A percentile compares a stretch with the other conserved stretches of the same genome.
Evolutionary conservation across 92 coral and sea anemone species (phyloP).

Genomic region (Diadumene lineata): DNA sequence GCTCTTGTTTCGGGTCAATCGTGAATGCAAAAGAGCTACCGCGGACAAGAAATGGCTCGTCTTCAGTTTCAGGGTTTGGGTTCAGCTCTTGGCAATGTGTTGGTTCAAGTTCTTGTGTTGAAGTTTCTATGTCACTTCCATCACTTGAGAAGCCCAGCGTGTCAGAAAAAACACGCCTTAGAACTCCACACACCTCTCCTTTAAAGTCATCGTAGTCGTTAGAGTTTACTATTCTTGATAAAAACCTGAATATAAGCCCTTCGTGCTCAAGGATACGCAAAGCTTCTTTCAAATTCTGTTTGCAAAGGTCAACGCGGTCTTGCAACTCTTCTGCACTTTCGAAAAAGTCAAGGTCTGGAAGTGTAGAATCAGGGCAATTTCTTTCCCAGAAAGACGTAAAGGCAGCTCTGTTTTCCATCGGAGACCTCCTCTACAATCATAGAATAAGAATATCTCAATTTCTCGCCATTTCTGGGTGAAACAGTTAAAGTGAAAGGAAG

Average conservation of each 20-base stretch:
- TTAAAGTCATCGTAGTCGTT: slow-evolving; percentile 44
- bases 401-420: slow-evolving; percentile 61
- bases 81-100: background rate
- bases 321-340: slow-evolving; percentile 44
- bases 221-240: slow-evolving; percentile 48
- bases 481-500: slow-evolving; percentile 11
- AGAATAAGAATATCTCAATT: background rate
- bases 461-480: slow-evolving; percentile 4
- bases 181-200: slow-evolving; percentile 40
- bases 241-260: slow-evolving; percentile 76
- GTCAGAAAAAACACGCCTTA: slow-evolving; percentile 55
- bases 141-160: slow-evolving; percentile 21
- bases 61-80: slow-evolving; percentile 5
- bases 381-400: slow-evolving; percentile 67
- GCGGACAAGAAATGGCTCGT: slow-evolving; percentile 32
- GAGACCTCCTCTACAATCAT: slow-evolving; percentile 25
- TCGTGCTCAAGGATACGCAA: slow-evolving; percentile 56
- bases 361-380: slow-evolving; percentile 49
- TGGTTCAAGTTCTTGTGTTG: slow-evolving; percentile 10
- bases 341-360: slow-evolving; percentile 58
- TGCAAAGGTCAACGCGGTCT: slow-evolving; percentile 55
- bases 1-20: slow-evolving; percentile 22
- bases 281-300: slow-evolving; percentile 55
- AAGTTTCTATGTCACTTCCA: slow-evolving; percentile 12
- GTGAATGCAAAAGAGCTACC: slow-evolving; percentile 40